A percentile compares a stretch with the other conserved stretches of the same genome.
phyloP scores from a whole-genome alignment of 2,797 vertebrate genomes.

The Onychomys leucogaster region DNA sequence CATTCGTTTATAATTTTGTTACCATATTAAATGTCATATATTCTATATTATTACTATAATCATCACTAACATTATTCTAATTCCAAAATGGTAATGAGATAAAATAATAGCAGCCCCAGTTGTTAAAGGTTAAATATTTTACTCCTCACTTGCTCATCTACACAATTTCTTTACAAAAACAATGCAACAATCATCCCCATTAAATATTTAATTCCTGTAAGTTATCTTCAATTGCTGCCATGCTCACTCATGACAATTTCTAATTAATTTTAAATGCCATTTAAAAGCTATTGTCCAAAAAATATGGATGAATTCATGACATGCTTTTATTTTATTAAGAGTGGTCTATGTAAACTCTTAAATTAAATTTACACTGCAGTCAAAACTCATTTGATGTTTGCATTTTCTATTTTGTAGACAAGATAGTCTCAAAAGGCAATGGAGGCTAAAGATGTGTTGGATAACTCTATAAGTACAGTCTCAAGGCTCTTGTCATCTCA shows the following conservation, averaged over 20 bases:
- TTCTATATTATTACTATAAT: neutral
- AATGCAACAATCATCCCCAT: neutral
- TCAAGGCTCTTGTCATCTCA: constrained; percentile 94
- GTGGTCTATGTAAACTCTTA: constrained; percentile 82
- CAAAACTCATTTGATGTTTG: constrained; percentile 87
- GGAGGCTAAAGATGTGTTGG: constrained; percentile 89
- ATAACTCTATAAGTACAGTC: constrained; percentile 93
- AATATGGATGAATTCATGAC: constrained; percentile 83
- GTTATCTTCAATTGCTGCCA: constrained; percentile 59
- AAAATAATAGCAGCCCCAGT: constrained; percentile 25
- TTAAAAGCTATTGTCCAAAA: constrained; percentile 79
- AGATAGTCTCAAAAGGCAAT: constrained; percentile 88
- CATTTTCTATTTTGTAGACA: constrained; percentile 86
- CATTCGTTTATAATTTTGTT: constrained; percentile 21
- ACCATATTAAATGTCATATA: neutral
- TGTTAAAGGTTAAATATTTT: constrained; percentile 57
- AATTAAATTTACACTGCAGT: constrained; percentile 84
- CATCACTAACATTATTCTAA: constrained; percentile 26
- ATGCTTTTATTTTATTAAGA: constrained; percentile 83
- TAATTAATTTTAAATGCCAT: constrained; percentile 78
- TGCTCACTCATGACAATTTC: constrained; percentile 64
- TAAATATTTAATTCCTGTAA: constrained; percentile 71
- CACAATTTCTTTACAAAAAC: constrained; percentile 21
- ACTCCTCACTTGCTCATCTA: neutral
- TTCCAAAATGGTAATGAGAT: neutral